phyloP scores from a whole-genome alignment of 1,140 invertebrate genomes.

The Caerostris darwini region DNA sequence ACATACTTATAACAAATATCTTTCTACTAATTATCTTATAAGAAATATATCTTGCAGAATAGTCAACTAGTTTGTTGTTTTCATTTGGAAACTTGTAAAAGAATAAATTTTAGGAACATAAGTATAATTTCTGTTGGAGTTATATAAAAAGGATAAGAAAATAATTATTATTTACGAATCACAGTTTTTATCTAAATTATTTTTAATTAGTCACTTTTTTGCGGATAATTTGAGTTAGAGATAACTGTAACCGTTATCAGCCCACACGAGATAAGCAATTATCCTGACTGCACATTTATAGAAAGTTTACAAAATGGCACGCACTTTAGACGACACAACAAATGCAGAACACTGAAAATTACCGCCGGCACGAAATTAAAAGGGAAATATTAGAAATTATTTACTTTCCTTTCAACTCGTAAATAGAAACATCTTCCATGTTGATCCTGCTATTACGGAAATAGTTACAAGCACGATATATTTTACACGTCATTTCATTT shows the following conservation, averaged over 20 bases:
- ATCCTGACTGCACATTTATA: background rate
- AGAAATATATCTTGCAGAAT: too few species aligned
- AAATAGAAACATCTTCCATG: slow-evolving; percentile 4
- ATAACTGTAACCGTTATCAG: background rate
- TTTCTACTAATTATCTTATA: too few species aligned
- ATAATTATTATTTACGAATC: too few species aligned
- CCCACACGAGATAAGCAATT: background rate
- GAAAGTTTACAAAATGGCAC: background rate
- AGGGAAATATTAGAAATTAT: slow-evolving; percentile 2
- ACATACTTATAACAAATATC: too few species aligned
- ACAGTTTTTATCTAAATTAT: too few species aligned
- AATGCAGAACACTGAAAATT: slow-evolving; percentile 25
- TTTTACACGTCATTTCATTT: too few species aligned
- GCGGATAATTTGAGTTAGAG: background rate
- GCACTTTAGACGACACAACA: background rate
- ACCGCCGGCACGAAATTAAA: slow-evolving; percentile 11
- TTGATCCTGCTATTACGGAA: background rate
- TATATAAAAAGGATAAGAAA: too few species aligned
- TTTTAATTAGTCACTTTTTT: background rate
- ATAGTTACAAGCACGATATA: too few species aligned
- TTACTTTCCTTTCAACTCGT: background rate
- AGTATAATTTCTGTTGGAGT: too few species aligned
- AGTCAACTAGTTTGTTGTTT: too few species aligned
- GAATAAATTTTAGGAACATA: too few species aligned
- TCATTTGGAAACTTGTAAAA: too few species aligned